These are phyloP conservation scores for Lithophane socia DNA, from an alignment of 2,888 invertebrate genomes.

Conservation along the genomic window DNA sequence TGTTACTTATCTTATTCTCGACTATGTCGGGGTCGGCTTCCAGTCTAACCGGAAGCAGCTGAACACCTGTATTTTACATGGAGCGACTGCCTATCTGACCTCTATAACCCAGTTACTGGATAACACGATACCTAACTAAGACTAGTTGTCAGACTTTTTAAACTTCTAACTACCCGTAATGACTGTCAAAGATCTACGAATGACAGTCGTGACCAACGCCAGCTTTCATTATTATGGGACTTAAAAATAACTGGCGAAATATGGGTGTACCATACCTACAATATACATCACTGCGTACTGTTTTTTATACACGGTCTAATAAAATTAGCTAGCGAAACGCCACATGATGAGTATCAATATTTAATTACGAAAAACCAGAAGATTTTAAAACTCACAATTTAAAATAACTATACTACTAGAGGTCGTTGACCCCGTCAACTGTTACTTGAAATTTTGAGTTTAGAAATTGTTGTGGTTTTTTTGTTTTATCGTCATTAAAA, in stretches of 20 bases:
- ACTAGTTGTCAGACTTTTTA: neutral
- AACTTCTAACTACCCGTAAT: neutral
- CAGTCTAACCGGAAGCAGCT: neutral
- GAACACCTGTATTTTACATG: neutral
- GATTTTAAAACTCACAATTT: neutral
- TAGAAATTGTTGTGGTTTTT: neutral
- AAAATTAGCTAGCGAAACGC: neutral
- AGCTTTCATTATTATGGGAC: neutral
- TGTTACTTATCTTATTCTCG: neutral
- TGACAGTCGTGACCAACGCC: neutral
- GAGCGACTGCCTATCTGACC: neutral
- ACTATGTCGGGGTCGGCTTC: neutral
- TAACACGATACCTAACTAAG: neutral
- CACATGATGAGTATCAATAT: neutral
- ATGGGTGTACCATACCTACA: neutral
- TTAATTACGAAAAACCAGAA: neutral
- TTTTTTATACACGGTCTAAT: too few species aligned
- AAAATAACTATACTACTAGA: neutral
- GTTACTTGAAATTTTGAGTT: neutral
- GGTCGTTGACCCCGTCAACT: neutral
- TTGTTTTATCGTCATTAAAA: neutral
- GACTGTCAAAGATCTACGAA: neutral
- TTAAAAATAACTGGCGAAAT: neutral
- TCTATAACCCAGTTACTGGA: neutral
- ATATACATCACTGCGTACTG: too few species aligned